A percentile compares a stretch with the other conserved stretches of the same genome.
Conservation (phyloP, 2,888 invertebrate genomes). For the Drosophila demipolita region DNA sequence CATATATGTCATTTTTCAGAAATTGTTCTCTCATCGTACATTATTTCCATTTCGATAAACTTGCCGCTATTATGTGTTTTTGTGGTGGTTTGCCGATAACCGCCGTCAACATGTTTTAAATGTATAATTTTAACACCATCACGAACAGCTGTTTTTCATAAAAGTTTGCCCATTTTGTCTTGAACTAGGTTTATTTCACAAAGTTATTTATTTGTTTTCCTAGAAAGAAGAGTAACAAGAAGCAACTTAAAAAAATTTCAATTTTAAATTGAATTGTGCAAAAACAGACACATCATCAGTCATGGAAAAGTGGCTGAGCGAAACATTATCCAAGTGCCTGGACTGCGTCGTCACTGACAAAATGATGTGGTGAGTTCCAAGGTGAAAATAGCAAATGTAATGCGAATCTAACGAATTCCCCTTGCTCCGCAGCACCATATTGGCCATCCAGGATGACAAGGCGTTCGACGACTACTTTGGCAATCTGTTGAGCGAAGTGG, state of each 20-base stretch:
- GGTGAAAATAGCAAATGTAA: not conserved
- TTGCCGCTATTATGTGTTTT: not conserved
- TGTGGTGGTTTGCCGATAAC: not conserved
- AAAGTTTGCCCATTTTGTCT: not conserved
- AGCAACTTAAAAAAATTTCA: not conserved
- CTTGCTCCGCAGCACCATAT: constrained; percentile 88
- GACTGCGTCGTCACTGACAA: constrained; percentile 90
- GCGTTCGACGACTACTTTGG: constrained; percentile 92
- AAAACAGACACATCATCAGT: not conserved
- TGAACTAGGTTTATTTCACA: constrained; percentile 25
- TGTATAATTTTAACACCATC: not conserved
- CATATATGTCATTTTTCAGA: too few relatives aligned
- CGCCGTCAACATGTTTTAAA: not conserved
- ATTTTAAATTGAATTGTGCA: not conserved
- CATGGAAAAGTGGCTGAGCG: constrained; percentile 89
- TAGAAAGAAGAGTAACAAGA: not conserved
- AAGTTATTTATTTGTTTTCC: not conserved
- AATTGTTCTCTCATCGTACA: not conserved
- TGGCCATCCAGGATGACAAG: constrained; percentile 89
- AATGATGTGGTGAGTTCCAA: constrained; percentile 87
- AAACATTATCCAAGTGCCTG: constrained; percentile 88
- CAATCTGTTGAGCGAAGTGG: constrained; percentile 89
- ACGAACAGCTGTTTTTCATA: too few relatives aligned
- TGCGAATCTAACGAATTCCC: not conserved
- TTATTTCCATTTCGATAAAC: not conserved